Conservation (phyloP, 2,797 vertebrate genomes). For the Naso thynnoides region DNA sequence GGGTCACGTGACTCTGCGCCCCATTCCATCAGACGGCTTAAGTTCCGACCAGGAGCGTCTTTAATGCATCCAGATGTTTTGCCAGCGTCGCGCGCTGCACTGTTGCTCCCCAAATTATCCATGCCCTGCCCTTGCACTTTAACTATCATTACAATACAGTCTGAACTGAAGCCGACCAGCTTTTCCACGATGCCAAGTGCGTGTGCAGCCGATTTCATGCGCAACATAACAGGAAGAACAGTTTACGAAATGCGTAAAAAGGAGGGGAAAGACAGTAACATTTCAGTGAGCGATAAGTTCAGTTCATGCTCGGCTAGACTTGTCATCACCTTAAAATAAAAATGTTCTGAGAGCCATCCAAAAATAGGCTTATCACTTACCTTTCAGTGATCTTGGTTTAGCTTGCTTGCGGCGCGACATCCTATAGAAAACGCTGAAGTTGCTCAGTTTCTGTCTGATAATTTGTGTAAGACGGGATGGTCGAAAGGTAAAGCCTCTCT, state of each 20-base stretch:
- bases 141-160: slow-evolving; percentile 39
- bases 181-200: slow-evolving; percentile 36
- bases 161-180: slow-evolving; percentile 38
- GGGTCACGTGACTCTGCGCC: slow-evolving; percentile 89
- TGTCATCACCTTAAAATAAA: slow-evolving; percentile 60
- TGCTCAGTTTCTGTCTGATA: slow-evolving; percentile 93
- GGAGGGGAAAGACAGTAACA: slow-evolving; percentile 39
- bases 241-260: slow-evolving; percentile 61
- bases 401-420: slow-evolving; percentile 99
- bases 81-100: slow-evolving; percentile 63
- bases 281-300: slow-evolving; percentile 58
- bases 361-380: slow-evolving; percentile 88
- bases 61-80: slow-evolving; percentile 81
- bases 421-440: slow-evolving; percentile 96
- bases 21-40: slow-evolving; percentile 90
- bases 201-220: slow-evolving; percentile 58
- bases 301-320: slow-evolving; percentile 57
- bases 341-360: slow-evolving; percentile 69
- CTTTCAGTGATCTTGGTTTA: slow-evolving; percentile 99
- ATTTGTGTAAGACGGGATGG: slow-evolving; percentile 77
- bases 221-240: slow-evolving; percentile 65
- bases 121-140: slow-evolving; percentile 54
- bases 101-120: slow-evolving; percentile 60
- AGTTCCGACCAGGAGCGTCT: slow-evolving; percentile 81
- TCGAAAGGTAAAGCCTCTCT: slow-evolving; percentile 67